Base-by-base conservation (phyloP, 2,888 invertebrate species). In the Gymnoscelis rufifasciata region DNA sequence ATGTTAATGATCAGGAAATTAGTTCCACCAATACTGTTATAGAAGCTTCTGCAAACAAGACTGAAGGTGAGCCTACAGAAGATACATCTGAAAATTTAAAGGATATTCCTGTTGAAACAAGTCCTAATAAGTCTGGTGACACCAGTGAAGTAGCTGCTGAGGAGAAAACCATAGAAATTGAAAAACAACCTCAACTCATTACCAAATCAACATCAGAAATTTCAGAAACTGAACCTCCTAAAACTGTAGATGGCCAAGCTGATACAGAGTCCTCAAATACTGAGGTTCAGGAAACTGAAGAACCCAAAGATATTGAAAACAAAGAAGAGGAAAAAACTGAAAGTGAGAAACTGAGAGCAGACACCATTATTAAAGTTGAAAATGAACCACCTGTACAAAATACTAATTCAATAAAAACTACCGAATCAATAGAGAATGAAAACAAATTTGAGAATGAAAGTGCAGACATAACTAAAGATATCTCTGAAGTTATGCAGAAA, bases 111-210 rank as follows among this genome's bases (percentile, higher is more conserved):
- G 8, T 14, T 14, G 15, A 14, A 33, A 14, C 13, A 7, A 36
- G 23, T 11, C 7, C 11, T 19, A 36, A 37, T 1, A 37, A 37
- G 27, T 15, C 30, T n/a, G 39, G 56, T 46, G 59, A 52, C 14
- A 54, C 55, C 33, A 55, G 57, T 38, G 52, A 59, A 44, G 41
- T 53, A 23, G 39, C 56, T 45, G 45, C 8, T n/a, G 15, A 28
- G 19, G 43, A 37, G 40, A 19, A 19, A 19, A 19, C 19, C 5
- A 19, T 19, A 33, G n/a, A 1, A n/a, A n/a, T 8, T 33, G 31
- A 33, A 14, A 11, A 35, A 10, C n/a, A 35, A 12, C n/a, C 33
- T 29, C 3, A 19, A 19, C 3, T 19, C 19, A 3, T 19, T 19
- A 5, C 2, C 5, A 19, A 26, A 7, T 6, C 1, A 6, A 26